phyloP scores from a whole-genome alignment of 2,113 vertebrate species.

The Serilophus lunatus region DNA sequence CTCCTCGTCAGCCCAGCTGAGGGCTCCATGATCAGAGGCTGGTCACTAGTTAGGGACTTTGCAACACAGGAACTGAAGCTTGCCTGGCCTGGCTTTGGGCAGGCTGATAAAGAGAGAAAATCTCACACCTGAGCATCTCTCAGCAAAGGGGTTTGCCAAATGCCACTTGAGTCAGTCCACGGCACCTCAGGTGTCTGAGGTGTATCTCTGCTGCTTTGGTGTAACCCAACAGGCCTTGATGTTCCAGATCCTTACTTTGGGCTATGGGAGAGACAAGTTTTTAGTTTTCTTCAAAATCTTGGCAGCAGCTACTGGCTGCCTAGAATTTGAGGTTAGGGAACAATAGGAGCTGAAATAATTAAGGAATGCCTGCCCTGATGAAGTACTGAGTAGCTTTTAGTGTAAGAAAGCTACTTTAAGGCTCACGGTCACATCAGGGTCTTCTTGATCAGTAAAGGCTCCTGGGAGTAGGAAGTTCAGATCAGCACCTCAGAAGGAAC shows the following conservation, averaged over 20 bases:
- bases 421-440: neutral
- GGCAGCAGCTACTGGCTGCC: neutral
- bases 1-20: neutral
- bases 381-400: neutral
- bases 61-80: neutral
- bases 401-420: neutral
- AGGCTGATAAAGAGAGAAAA: neutral
- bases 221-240: neutral
- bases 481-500: neutral
- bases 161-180: neutral
- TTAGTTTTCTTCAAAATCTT: neutral
- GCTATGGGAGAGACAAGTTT: neutral
- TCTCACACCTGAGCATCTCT: neutral
- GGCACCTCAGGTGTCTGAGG: neutral
- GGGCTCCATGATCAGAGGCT: neutral
- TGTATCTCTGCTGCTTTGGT: neutral
- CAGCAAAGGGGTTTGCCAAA: neutral
- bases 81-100: neutral
- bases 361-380: neutral
- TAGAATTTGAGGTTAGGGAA: neutral
- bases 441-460: neutral
- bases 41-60: neutral
- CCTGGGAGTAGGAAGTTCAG: neutral
- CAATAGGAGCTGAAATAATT: neutral
- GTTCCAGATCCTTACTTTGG: neutral